phyloP scores from a whole-genome alignment of 2,113 vertebrate genomes.

The Ciconia stormi region DNA sequence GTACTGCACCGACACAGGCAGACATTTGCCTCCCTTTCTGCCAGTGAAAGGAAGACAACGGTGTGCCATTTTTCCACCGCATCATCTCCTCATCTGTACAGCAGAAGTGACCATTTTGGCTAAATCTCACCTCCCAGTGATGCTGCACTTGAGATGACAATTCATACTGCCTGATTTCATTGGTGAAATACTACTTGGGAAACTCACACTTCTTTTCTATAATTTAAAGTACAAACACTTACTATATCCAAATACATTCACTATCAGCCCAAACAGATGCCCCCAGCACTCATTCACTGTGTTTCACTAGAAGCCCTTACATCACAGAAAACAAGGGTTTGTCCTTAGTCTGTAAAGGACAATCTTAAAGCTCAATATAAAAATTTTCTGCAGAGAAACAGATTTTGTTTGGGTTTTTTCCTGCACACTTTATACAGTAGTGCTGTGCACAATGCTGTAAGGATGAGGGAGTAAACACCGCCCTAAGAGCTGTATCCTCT shows the following conservation, averaged over 20 bases:
- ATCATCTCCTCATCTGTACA: background rate
- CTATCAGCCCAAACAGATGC: background rate
- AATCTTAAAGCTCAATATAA: background rate
- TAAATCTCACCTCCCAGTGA: background rate
- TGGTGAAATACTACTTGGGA: background rate
- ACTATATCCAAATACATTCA: background rate
- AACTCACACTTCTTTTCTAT: background rate
- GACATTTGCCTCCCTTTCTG: background rate
- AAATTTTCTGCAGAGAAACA: background rate
- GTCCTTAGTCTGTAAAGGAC: background rate
- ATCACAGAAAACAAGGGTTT: background rate
- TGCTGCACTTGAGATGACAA: background rate
- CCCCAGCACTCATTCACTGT: background rate
- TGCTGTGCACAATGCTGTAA: background rate
- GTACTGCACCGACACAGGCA: background rate
- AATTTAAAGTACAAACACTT: background rate
- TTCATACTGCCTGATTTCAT: background rate
- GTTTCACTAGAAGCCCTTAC: background rate
- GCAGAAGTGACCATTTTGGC: background rate
- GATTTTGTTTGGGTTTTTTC: background rate
- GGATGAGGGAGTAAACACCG: background rate
- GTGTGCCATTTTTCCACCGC: background rate
- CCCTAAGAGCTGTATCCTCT: background rate
- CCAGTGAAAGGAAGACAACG: fast-evolving
- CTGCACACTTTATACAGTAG: background rate